phyloP scores from a whole-genome alignment of 2,888 invertebrate species.

The Unio pictorum region DNA sequence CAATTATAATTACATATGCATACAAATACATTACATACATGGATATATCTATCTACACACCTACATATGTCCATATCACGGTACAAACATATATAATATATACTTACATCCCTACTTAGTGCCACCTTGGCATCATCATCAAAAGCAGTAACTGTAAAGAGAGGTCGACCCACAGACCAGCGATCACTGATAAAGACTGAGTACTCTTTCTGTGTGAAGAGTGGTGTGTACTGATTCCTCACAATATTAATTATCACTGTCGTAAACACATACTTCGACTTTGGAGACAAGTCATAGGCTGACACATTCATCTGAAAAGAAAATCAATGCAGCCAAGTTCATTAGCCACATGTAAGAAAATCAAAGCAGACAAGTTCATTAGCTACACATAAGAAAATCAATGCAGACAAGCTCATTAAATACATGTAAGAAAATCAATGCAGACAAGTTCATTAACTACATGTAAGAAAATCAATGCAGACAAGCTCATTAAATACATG shows the following conservation, averaged over 20 bases:
- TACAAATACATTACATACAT: too few species aligned
- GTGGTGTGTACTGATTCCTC: conserved; percentile 56
- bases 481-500: neutral
- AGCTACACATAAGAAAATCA: too few species aligned
- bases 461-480: neutral
- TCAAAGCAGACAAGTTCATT: neutral
- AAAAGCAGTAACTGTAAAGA: conserved; percentile 45
- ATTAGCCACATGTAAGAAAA: neutral
- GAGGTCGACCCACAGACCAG: conserved; percentile 35
- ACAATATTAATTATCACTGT: conserved; percentile 52
- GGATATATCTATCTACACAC: too few species aligned
- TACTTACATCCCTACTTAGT: conserved; percentile 39
- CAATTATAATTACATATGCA: too few species aligned
- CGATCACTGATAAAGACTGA: conserved; percentile 33
- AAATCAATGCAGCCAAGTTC: conserved; percentile 1
- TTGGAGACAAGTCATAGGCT: conserved; percentile 40
- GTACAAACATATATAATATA: too few species aligned
- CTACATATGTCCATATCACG: too few species aligned
- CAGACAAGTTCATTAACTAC: neutral
- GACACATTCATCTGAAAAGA: conserved; percentile 47
- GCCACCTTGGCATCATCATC: conserved; percentile 41
- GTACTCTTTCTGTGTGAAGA: conserved; percentile 43
- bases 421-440: neutral
- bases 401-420: neutral
- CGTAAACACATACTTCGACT: conserved; percentile 40